phyloP scores from a whole-genome alignment of 2,888 invertebrate species.

The Ypsolopha sequella region DNA sequence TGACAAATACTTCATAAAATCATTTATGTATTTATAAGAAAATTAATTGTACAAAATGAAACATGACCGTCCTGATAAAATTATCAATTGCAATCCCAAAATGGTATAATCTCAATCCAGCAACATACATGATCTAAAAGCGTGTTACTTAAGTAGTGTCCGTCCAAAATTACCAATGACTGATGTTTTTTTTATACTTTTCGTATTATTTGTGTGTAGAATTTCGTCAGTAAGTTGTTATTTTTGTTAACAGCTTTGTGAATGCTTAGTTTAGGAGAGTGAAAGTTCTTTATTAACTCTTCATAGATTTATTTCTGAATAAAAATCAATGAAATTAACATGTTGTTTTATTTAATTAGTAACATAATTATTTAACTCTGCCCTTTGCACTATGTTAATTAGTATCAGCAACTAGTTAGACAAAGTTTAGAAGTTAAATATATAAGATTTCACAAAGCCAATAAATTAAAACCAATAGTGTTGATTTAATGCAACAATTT shows the following conservation, averaged over 20 bases:
- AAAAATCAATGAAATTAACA: conserved; percentile 23
- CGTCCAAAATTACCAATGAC: conserved; percentile 66
- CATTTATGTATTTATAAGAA: neutral
- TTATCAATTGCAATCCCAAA: neutral
- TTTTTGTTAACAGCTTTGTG: conserved; percentile 11
- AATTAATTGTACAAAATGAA: neutral
- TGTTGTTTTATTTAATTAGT: neutral
- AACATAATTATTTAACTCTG: no score
- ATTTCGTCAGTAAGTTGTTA: conserved; percentile 28
- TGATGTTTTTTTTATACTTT: conserved; percentile 48
- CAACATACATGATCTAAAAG: neutral
- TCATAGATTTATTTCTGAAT: conserved; percentile 56
- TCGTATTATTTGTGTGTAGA: conserved; percentile 31
- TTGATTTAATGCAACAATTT: no score
- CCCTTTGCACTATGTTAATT: no score
- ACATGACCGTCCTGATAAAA: neutral
- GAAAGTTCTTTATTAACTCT: conserved; percentile 34
- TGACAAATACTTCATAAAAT: neutral
- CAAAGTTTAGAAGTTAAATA: no score
- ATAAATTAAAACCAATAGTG: no score
- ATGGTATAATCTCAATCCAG: neutral
- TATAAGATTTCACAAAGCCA: no score
- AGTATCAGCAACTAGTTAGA: no score
- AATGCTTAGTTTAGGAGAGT: conserved; percentile 33
- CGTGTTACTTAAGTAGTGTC: conserved; percentile 62